phyloP scores from a whole-genome alignment of 2,113 vertebrate genomes.

The Notothenia coriiceps region DNA sequence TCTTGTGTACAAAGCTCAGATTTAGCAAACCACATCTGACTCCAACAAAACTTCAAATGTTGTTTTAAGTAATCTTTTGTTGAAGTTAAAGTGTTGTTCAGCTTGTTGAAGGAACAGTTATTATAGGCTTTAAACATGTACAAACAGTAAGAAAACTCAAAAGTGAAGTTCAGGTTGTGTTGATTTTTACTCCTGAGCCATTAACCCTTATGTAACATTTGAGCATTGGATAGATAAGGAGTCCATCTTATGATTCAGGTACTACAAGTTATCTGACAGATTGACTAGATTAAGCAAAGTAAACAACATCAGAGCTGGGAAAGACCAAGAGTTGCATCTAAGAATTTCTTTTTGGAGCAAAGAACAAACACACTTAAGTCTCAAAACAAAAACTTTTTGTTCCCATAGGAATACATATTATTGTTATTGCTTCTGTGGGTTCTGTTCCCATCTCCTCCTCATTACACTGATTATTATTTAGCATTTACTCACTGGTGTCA shows the following conservation, averaged over 20 bases:
- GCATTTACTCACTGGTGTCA: slow-evolving; percentile 88
- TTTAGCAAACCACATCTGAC: neutral
- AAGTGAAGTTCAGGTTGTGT: neutral
- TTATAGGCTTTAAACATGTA: neutral
- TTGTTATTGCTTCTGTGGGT: neutral
- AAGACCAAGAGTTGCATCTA: no score
- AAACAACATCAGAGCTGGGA: no score
- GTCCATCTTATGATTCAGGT: no score
- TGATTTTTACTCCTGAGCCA: neutral
- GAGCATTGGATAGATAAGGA: neutral
- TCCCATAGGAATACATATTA: neutral
- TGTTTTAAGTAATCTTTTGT: neutral
- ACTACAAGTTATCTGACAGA: no score
- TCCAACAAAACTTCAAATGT: neutral
- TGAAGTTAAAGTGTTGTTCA: no score
- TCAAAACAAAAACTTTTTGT: neutral
- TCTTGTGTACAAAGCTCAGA: neutral
- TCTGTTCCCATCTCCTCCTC: neutral
- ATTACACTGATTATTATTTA: neutral
- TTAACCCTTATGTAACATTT: neutral
- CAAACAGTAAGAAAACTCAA: no score
- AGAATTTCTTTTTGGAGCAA: no score
- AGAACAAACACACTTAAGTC: neutral
- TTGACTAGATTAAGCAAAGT: no score
- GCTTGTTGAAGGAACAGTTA: neutral